These are phyloP conservation scores for Malurus melanocephalus DNA, from an alignment of 2,113 vertebrate species.

Conservation along the genomic window DNA sequence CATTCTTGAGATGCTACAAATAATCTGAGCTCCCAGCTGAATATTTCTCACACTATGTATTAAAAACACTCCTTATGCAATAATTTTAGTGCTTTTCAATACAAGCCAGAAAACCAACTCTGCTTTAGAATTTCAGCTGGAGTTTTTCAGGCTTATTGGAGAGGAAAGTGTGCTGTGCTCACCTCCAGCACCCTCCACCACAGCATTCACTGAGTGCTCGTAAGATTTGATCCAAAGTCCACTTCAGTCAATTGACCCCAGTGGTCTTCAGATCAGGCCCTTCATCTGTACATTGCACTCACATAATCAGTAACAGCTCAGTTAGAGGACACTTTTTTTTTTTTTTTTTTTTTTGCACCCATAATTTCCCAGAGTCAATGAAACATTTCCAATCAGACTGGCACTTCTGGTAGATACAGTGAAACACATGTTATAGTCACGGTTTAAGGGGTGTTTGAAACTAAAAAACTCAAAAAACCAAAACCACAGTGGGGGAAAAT, in stretches of 20 bases:
- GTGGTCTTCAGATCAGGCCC: slow-evolving; percentile 26
- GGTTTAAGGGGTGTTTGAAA: background rate
- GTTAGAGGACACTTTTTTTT: background rate
- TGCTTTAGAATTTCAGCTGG: background rate
- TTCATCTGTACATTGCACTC: slow-evolving; percentile 41
- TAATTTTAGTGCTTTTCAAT: background rate
- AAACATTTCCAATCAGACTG: background rate
- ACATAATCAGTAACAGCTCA: slow-evolving; percentile 59
- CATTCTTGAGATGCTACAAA: slow-evolving; percentile 1
- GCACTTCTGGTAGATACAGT: background rate
- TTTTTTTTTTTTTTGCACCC: too few relatives aligned
- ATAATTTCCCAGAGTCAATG: background rate
- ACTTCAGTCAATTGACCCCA: slow-evolving; percentile 39
- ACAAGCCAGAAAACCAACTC: background rate
- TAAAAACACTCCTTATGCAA: background rate
- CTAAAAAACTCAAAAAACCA: too few relatives aligned
- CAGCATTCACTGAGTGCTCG: fast-evolving
- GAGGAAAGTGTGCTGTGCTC: background rate
- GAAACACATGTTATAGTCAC: fast-evolving
- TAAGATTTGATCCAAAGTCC: slow-evolving; percentile 38
- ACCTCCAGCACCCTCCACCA: background rate
- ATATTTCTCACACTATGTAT: background rate
- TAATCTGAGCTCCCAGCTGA: background rate
- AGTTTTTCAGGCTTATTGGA: background rate
- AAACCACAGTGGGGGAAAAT: background rate